Evolutionary conservation across 1,140 invertebrate genomes (phyloP).

Genomic region (Hylyphantes graminicola): DNA sequence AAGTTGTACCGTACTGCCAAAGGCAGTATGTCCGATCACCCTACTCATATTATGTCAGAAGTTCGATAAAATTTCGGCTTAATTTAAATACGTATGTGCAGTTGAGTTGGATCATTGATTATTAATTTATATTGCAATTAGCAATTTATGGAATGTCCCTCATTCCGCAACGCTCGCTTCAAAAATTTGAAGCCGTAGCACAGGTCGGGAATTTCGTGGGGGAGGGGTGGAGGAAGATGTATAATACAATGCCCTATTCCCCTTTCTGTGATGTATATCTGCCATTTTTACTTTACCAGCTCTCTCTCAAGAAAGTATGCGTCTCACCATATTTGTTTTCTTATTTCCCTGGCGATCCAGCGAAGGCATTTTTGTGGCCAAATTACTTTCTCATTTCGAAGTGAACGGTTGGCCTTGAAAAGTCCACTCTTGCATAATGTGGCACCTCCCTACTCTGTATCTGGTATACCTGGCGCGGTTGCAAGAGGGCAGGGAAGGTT

Average conservation of each 20-base stretch:
- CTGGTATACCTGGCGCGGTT: not conserved
- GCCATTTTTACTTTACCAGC: conserved; percentile 24
- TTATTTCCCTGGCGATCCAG: conserved; percentile 9
- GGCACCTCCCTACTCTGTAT: conserved; percentile 9
- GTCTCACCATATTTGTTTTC: conserved; percentile 24
- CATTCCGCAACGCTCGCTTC: conserved; percentile 15
- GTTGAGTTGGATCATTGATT: too few relatives aligned
- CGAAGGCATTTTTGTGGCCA: conserved; percentile 29
- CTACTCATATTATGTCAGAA: too few relatives aligned
- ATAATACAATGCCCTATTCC: conserved; percentile 54
- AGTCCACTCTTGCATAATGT: conserved; percentile 42
- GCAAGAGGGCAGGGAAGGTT: too few relatives aligned
- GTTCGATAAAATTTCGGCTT: too few relatives aligned
- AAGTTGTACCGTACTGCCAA: too few relatives aligned
- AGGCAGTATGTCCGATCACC: too few relatives aligned
- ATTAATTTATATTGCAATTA: too few relatives aligned
- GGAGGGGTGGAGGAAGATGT: conserved; percentile 36
- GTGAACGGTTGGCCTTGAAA: conserved; percentile 52
- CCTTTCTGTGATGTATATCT: conserved; percentile 49
- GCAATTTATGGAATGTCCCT: conserved; percentile 12
- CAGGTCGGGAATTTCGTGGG: conserved; percentile 45
- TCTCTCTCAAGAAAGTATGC: conserved; percentile 44
- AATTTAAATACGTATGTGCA: too few relatives aligned
- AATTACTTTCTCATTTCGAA: conserved; percentile 46
- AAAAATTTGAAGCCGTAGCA: conserved; percentile 44